These are phyloP conservation scores for Leptura quadrifasciata DNA, from an alignment of 2,888 invertebrate genomes.

Conservation along the genomic window DNA sequence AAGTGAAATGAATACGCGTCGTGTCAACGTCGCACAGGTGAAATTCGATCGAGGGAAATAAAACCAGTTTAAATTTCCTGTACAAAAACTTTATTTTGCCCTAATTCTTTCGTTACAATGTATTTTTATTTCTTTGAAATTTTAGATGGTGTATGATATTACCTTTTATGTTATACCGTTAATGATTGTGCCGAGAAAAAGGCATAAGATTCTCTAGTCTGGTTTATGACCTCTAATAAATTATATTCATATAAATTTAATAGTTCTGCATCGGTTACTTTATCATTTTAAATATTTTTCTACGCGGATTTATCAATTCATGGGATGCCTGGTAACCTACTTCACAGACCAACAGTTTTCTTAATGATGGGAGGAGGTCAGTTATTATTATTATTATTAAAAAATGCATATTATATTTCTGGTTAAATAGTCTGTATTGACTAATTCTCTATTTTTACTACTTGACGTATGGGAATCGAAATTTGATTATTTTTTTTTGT, in stretches of 20 bases:
- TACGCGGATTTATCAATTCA: not conserved
- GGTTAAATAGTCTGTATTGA: too few species aligned
- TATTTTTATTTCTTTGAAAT: constrained; percentile 53
- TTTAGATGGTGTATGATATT: constrained; percentile 48
- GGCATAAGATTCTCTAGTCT: constrained; percentile 27
- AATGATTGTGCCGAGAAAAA: constrained; percentile 30
- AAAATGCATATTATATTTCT: too few species aligned
- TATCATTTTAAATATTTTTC: not conserved
- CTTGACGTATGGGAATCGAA: too few species aligned
- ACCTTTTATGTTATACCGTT: constrained; percentile 42
- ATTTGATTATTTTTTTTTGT: too few species aligned
- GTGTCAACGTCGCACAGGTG: constrained; percentile 57
- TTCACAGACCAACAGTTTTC: not conserved
- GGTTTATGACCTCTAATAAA: constrained; percentile 30
- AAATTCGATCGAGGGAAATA: constrained; percentile 59
- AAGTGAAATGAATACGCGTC: constrained; percentile 56
- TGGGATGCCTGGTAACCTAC: not conserved
- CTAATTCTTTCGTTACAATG: constrained; percentile 57
- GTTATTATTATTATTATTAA: too few species aligned
- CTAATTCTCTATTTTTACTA: too few species aligned
- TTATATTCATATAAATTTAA: not conserved
- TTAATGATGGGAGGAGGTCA: too few species aligned
- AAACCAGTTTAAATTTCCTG: constrained; percentile 63
- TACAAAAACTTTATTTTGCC: constrained; percentile 60
- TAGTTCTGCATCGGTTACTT: not conserved